Evolutionary conservation across 1,140 invertebrate genomes (phyloP).

Genomic region (Sinonovacula constricta): DNA sequence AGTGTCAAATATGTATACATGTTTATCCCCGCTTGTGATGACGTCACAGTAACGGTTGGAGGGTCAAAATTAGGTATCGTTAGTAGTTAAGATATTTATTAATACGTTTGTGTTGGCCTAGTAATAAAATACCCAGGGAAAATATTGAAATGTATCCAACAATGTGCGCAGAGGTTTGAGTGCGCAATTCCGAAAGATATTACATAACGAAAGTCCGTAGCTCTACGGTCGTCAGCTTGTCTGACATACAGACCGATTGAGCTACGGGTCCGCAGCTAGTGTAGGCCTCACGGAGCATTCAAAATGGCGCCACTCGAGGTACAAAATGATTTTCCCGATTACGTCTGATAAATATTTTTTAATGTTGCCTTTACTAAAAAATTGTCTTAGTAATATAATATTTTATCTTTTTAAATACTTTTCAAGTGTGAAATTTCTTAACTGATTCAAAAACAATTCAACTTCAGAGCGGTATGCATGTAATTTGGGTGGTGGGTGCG

Average conservation of each 20-base stretch:
- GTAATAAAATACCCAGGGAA: slow-evolving; percentile 30
- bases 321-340: slow-evolving; percentile 30
- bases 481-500: slow-evolving; percentile 28
- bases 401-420: slow-evolving; percentile 32
- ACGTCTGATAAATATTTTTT: slow-evolving; percentile 31
- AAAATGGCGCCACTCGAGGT: slow-evolving; percentile 28
- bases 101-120: slow-evolving; percentile 30
- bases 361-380: slow-evolving; percentile 31
- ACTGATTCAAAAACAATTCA: slow-evolving; percentile 31
- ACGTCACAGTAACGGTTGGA: slow-evolving; percentile 29
- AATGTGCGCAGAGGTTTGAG: slow-evolving; percentile 29
- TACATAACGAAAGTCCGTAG: slow-evolving; percentile 30
- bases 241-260: slow-evolving; percentile 29
- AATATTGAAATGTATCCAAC: slow-evolving; percentile 31
- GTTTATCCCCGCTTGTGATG: slow-evolving; percentile 29
- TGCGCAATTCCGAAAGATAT: slow-evolving; percentile 30
- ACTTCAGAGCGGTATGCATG: slow-evolving; percentile 29
- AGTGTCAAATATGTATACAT: slow-evolving; percentile 31
- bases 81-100: slow-evolving; percentile 31
- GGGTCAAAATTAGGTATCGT: slow-evolving; percentile 30
- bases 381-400: slow-evolving; percentile 29
- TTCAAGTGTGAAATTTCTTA: slow-evolving; percentile 31
- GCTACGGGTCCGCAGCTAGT: slow-evolving; percentile 28
- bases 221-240: slow-evolving; percentile 28
- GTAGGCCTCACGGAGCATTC: slow-evolving; percentile 28